Conservation (phyloP, 2,888 invertebrate species). For the Erpobdella octoculata region DNA sequence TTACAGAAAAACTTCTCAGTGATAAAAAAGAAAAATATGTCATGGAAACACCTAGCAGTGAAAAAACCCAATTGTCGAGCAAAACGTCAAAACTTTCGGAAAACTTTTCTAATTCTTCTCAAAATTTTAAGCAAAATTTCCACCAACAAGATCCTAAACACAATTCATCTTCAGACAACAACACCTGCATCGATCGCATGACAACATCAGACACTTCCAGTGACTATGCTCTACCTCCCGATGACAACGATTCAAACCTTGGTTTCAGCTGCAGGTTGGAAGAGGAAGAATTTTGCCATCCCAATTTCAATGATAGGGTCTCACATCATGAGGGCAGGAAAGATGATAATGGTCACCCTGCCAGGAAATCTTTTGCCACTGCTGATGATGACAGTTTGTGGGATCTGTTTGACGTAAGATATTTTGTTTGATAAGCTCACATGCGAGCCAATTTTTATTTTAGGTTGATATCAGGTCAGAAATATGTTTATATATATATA, state of each 20-base stretch:
- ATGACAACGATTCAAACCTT: constrained; percentile 59
- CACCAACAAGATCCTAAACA: constrained; percentile 1
- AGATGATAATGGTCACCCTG: background rate
- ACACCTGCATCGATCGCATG: constrained; percentile 1
- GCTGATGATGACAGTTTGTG: background rate
- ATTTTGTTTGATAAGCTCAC: constrained; percentile 46
- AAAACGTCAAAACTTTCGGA: background rate
- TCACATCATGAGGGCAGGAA: background rate
- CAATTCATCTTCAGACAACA: constrained; percentile 32
- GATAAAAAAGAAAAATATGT: too few relatives aligned
- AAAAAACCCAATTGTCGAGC: background rate
- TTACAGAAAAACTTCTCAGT: too few relatives aligned
- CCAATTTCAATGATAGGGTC: background rate
- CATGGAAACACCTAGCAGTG: background rate
- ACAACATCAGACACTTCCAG: constrained; percentile 67
- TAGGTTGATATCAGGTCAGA: too few relatives aligned
- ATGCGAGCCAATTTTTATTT: too few relatives aligned
- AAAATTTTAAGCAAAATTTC: background rate
- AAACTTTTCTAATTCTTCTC: background rate
- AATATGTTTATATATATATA: too few relatives aligned
- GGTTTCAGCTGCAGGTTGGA: background rate
- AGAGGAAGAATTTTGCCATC: background rate
- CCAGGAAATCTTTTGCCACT: background rate
- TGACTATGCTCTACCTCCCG: constrained; percentile 91
- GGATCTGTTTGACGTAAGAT: background rate